Evolutionary conservation across 2,797 vertebrate genomes (phyloP), one percentile per base, ranked within the genome.

Genomic region (Taenioides sp.): DNA sequence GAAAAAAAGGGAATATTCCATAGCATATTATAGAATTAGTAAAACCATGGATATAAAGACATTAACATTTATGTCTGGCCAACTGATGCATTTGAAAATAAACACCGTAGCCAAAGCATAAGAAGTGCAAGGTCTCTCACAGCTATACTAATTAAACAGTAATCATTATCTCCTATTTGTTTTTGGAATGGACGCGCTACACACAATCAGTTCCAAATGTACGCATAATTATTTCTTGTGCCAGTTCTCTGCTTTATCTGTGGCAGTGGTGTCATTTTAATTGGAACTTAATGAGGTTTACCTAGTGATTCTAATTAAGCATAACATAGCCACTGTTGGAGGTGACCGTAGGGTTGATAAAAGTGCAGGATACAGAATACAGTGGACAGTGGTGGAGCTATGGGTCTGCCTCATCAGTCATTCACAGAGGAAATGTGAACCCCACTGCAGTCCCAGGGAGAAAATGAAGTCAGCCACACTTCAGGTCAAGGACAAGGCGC

Each of bases 101-200:
- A 73, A 60, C 73, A 66, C 69, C 74, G 83, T 82, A 70, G 73
- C 9, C 28, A 60, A 60, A 58, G 72, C 57, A 69, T 58, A 58
- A 77, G 37, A 23, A 52, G 61, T 54, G 37, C 34, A 34, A 16
- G 47, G 63, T 61, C 68, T 69, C 18, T 70, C 69, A 62, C 12
- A 11, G 37, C 69, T 23, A 2, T 17, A 47, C 59, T 61, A 66
- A 69, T 73, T 67, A 77, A 64, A 54, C 61, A 78, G 50, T 57
- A 12, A 52, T 20, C 31, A 25, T 20, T 17, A 0, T 61, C 37
- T 25, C 43, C 17, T 34, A 28, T 22, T 12, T 34, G 20, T 55
- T 31, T 55, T 49, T 17, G 16, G 23, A 47, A 65, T 37, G 60
- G 18, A 37, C 17, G 57, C 2, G 25, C 25, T 17, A 17, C 57